Evolutionary conservation across 2,888 invertebrate species (phyloP).

Genomic region (Alsophila aescularia): DNA sequence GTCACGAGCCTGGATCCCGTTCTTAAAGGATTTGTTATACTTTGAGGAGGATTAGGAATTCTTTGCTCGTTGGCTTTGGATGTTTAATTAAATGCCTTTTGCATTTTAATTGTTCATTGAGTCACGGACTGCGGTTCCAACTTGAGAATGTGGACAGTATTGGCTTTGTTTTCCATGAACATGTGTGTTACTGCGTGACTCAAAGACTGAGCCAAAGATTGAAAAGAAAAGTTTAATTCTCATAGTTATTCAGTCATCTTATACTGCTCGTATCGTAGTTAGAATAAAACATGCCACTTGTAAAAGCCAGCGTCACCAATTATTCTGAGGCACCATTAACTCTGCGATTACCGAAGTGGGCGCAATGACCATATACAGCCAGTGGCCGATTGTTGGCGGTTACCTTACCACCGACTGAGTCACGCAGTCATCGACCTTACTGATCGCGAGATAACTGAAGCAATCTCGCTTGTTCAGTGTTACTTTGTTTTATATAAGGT

Average conservation of each 20-base stretch:
- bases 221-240: too few relatives aligned
- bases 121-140: too few relatives aligned
- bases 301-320: background rate
- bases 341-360: conserved; percentile 21
- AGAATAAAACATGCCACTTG: background rate
- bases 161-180: too few relatives aligned
- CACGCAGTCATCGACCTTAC: conserved; percentile 41
- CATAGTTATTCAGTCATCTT: too few relatives aligned
- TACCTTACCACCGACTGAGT: conserved; percentile 23
- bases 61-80: background rate
- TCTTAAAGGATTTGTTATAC: conserved; percentile 13
- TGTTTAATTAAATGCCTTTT: conserved; percentile 3
- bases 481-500: background rate
- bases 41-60: conserved; percentile 11
- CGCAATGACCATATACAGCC: conserved; percentile 29
- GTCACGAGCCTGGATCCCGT: conserved; percentile 16
- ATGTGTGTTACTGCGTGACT: too few relatives aligned
- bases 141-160: too few relatives aligned
- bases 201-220: too few relatives aligned
- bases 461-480: conserved; percentile 7
- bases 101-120: too few relatives aligned
- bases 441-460: conserved; percentile 25
- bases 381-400: conserved; percentile 5
- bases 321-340: conserved; percentile 24
- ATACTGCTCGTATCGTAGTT: too few relatives aligned